Base-by-base conservation (phyloP, 1,140 invertebrate genomes). In the Drosophila guanche region DNA sequence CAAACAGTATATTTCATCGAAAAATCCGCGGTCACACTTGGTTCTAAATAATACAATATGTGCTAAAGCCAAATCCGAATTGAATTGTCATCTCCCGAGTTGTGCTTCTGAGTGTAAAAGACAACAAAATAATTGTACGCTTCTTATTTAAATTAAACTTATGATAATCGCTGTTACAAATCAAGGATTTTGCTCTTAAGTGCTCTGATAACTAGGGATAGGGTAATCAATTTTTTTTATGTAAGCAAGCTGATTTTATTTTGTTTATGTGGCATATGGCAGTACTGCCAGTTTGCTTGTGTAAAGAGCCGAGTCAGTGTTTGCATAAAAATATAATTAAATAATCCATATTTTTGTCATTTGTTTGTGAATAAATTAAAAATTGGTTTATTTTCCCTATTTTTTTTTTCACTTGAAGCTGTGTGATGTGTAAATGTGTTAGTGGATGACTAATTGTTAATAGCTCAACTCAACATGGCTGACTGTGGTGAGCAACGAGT, bases 401-500 rank as follows among this genome's bases (percentile, higher is more conserved):
- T 81, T 68, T 62, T 81, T 68, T 78, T 63, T 58, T 23, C 72
- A 75, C 54, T 65, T 29, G 52, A 50, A 66, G 40, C 37, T 59
- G 37, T 48, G 29, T 65, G 40, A 37, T 46, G 33, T 37, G 10
- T 37, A 37, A 37, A 37, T 72, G 67, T 72, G 56, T 48, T 62
- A 53, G 58, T 76, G 68, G 50, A 58, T 73, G 68, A 68, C 68
- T 83, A 63, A 79, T 73, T 84, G 71, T 84, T 79, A 71, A 78
- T 73, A 84, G 79, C 79, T 76, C 79, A 84, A 84, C 79, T 84
- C 79, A 84, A 84, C 79, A 84, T 84, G 79, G 79, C 79, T 84
- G 79, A 85, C 76, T 76, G 80, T 85, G 80, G 80, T 84, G 76
- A 68, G 56, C 77, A 61, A 58, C 57, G 55, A 60, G 69, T 33